Percentiles rank a stretch among this genome's conserved stretches.
phyloP scores from a whole-genome alignment of 2,888 invertebrate species.

The Pollenia labialis region DNA sequence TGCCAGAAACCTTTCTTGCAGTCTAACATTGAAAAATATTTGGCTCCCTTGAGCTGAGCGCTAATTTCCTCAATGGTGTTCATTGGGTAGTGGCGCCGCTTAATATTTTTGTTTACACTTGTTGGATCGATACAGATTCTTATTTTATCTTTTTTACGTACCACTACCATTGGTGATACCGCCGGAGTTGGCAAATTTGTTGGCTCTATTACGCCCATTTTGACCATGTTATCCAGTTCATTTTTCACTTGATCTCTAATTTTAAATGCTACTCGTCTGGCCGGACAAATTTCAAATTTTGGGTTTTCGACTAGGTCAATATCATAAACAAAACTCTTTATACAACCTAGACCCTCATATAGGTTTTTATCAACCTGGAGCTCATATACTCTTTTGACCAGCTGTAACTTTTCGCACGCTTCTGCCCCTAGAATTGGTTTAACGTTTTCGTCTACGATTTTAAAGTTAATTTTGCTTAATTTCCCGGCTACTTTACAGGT shows the following conservation, averaged over 20 bases:
- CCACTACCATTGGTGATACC: constrained; percentile 61
- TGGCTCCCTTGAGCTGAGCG: constrained; percentile 26
- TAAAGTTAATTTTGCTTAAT: too few species aligned
- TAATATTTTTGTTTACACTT: constrained; percentile 58
- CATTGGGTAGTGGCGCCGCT: constrained; percentile 49
- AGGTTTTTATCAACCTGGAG: too few species aligned
- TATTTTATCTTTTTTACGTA: constrained; percentile 44
- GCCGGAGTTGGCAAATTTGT: constrained; percentile 71
- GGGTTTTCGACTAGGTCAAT: too few species aligned
- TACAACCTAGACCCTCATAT: too few species aligned
- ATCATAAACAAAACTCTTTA: too few species aligned
- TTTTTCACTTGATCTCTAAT: constrained; percentile 69
- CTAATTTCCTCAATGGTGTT: constrained; percentile 57
- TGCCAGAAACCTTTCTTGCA: constrained; percentile 73
- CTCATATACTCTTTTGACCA: too few species aligned
- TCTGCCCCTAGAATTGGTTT: too few species aligned
- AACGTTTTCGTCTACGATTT: too few species aligned
- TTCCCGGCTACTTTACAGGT: too few species aligned
- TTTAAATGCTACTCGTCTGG: constrained; percentile 60
- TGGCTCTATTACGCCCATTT: constrained; percentile 59
- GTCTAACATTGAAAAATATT: constrained; percentile 65
- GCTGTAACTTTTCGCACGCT: too few species aligned
- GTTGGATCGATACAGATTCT: constrained; percentile 63
- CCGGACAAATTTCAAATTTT: constrained; percentile 50
- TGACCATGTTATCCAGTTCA: constrained; percentile 66